Evolutionary conservation across 2,797 vertebrate species (phyloP).

Genomic region (Sebastes dallii): DNA sequence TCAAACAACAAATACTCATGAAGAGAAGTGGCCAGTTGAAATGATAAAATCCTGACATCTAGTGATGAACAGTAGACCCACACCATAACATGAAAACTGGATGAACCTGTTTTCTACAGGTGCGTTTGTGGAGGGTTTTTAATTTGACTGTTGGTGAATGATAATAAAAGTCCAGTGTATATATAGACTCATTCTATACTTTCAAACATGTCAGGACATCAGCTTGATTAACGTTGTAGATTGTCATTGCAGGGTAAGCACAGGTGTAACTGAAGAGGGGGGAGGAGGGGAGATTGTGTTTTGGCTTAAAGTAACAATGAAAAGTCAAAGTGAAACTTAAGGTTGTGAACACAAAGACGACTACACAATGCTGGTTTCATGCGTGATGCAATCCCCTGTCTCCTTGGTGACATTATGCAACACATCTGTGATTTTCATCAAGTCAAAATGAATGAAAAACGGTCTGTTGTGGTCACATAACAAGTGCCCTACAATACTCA

Average conservation of each 20-base stretch:
- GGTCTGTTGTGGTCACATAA: not conserved
- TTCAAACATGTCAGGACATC: not conserved
- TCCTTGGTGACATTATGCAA: too few relatives aligned
- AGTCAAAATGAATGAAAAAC: not conserved
- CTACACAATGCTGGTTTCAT: too few relatives aligned
- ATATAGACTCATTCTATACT: not conserved
- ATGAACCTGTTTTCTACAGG: not conserved
- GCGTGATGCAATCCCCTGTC: too few relatives aligned
- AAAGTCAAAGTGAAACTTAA: too few relatives aligned
- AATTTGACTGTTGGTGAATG: not conserved
- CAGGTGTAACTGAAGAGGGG: not conserved
- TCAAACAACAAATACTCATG: not conserved
- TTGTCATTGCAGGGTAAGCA: not conserved
- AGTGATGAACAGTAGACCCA: not conserved
- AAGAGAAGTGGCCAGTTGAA: not conserved
- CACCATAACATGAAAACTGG: not conserved
- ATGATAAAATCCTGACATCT: not conserved
- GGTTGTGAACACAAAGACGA: too few relatives aligned
- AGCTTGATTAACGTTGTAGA: too few relatives aligned
- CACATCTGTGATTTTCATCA: not conserved
- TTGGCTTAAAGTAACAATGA: too few relatives aligned
- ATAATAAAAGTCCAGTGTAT: not conserved
- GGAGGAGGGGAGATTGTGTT: too few relatives aligned
- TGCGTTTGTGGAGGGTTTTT: not conserved
- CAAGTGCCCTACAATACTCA: not conserved